These are phyloP conservation scores for Pygmarrhopalites habei DNA, from an alignment of 1,140 invertebrate species.

Conservation along the genomic window DNA sequence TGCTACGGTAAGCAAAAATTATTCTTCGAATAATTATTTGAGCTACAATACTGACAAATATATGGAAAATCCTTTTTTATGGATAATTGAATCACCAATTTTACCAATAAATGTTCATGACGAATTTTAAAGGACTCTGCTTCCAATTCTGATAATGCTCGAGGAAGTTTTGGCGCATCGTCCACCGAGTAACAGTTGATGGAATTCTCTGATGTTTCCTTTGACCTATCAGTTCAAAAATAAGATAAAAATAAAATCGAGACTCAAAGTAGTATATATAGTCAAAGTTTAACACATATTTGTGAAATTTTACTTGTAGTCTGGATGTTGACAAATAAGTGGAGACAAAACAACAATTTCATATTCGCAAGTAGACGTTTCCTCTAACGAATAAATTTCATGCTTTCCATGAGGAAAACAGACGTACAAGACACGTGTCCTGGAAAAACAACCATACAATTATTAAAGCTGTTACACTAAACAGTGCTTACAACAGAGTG, in stretches of 20 bases:
- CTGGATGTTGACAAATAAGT: conserved; percentile 76
- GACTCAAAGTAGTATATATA: no score
- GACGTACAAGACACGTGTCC: conserved; percentile 67
- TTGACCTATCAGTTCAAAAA: no score
- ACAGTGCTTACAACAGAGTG: no score
- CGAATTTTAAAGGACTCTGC: conserved; percentile 61
- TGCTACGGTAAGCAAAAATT: no score
- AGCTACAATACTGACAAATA: no score
- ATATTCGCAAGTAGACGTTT: conserved; percentile 89
- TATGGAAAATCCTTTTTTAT: no score
- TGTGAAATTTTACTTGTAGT: conserved; percentile 64
- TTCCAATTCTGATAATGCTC: conserved; percentile 62
- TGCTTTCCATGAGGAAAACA: conserved; percentile 79
- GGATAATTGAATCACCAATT: no score
- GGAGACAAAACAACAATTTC: conserved; percentile 80
- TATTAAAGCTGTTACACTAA: no score
- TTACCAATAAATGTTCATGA: conserved; percentile 48
- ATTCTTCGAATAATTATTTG: no score
- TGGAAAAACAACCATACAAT: no score
- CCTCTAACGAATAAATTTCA: conserved; percentile 86
- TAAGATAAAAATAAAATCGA: no score
- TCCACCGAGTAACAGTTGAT: conserved; percentile 71
- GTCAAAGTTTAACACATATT: no score
- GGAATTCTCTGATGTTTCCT: conserved; percentile 65
- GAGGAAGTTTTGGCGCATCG: conserved; percentile 64